These are phyloP conservation scores for Eupithecia vulgata DNA, from an alignment of 2,888 invertebrate species.

Conservation along the genomic window DNA sequence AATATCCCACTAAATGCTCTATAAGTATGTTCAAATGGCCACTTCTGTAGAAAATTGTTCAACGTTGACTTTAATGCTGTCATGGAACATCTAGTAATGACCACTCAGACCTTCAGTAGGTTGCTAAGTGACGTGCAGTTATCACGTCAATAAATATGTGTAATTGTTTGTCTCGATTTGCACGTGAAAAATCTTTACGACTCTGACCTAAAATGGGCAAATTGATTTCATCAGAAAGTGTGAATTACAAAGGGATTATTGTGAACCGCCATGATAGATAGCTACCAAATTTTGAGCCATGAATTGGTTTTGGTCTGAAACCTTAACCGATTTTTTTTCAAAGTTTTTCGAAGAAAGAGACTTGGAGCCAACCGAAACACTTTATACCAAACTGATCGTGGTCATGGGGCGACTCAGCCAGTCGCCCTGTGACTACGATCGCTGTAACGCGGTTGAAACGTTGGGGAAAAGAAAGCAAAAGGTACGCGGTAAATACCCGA, in stretches of 20 bases:
- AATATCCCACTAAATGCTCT: not conserved
- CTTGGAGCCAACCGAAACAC: conserved; percentile 6
- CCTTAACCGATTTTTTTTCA: too few relatives aligned
- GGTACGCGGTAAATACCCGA: too few relatives aligned
- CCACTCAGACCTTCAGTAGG: conserved; percentile 29
- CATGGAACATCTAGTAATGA: not conserved
- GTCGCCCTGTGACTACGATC: not conserved
- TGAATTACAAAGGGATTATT: not conserved
- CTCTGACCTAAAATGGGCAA: conserved; percentile 28
- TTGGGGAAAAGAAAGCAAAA: too few relatives aligned
- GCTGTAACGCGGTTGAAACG: not conserved
- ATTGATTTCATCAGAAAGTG: conserved; percentile 20
- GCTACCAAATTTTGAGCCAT: not conserved
- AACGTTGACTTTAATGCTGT: not conserved
- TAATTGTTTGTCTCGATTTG: conserved; percentile 31
- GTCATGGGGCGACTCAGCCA: too few relatives aligned
- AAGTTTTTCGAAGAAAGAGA: too few relatives aligned
- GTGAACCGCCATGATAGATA: not conserved
- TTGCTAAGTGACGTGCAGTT: conserved; percentile 41
- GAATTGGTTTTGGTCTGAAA: not conserved
- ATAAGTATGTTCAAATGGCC: not conserved
- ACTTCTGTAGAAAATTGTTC: not conserved
- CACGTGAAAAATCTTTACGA: conserved; percentile 35
- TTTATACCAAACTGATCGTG: not conserved
- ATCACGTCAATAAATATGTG: conserved; percentile 38